Evolutionary conservation across 2,797 vertebrate species (phyloP), one percentile per base, ranked within the genome.

Genomic region (Sphenodon punctatus): DNA sequence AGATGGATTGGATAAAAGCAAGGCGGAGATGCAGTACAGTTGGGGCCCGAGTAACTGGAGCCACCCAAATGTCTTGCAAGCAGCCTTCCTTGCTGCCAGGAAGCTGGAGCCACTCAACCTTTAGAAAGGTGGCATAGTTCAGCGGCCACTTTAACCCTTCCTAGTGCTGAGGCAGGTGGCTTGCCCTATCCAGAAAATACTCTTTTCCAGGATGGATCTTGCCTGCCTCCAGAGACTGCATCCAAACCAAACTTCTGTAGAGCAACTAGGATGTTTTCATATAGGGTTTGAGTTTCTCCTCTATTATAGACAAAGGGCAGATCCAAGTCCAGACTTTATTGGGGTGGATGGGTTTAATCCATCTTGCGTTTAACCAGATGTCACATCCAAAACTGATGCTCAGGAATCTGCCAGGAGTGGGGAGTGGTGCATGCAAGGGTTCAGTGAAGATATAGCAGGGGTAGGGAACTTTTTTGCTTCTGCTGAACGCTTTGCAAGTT

Each of bases 131-230:
- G 86, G 64, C 77, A 58, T 78, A 46, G n/a, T 3, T 45, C 34
- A 17, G 55, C 20, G 67, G 49, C 4, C 4, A 0, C 43, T 72
- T 67, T 32, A 66, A 69, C 60, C 20, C 41, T 63, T 8, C 16
- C 1, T 1, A 51, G 67, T 55, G 43, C 34, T 14, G 22, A 4
- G 10, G 0, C 0, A 1, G 56, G 6, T 2, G 25, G 42, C 25
- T 0, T 1, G 38, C 12, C 4, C 36, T 5, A 0, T 8, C 22
- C 23, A 64, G 51, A n/a, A 30, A 19, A 5, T 2, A 36, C n/a
- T 4, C 30, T 68, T 27, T 68, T 75, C 36, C 59, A 15, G 67
- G 8, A 45, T 75, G 49, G 55, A 67, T 38, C 34, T 7, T 23
- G 23, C 46, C 13, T 49, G 38, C 53, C 49, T 27, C 23, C 48